Percentiles rank a stretch among this genome's conserved stretches.
phyloP scores from a whole-genome alignment of 2,797 vertebrate genomes.

The Rousettus madagascariensis region DNA sequence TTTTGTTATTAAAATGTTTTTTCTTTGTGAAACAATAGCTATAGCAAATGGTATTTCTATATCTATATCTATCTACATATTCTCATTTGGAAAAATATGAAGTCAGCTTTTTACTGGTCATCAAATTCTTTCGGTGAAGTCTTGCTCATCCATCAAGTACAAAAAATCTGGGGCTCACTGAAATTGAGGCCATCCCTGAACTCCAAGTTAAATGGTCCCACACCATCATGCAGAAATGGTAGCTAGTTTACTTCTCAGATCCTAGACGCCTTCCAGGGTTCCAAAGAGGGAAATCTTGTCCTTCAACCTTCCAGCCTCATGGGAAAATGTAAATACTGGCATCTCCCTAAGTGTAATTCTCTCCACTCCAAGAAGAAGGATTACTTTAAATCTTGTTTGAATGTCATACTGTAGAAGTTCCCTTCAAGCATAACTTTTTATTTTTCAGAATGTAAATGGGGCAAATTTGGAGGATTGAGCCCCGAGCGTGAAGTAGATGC shows the following conservation, averaged over 20 bases:
- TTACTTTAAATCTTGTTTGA: conserved; percentile 51
- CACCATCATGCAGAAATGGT: background rate
- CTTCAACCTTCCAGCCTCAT: background rate
- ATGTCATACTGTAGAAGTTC: conserved; percentile 12
- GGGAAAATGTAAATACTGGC: background rate
- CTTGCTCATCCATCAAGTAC: background rate
- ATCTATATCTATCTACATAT: background rate
- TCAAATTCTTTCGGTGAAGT: background rate
- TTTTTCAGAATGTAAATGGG: background rate
- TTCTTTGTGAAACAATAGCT: background rate
- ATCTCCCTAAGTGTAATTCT: background rate
- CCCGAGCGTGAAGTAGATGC: background rate
- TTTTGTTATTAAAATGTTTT: background rate
- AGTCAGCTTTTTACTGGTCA: background rate
- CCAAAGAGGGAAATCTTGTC: background rate
- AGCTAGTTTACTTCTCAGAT: background rate
- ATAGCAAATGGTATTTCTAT: background rate
- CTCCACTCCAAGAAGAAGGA: background rate
- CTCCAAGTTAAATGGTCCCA: background rate
- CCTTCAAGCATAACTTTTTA: conserved; percentile 41
- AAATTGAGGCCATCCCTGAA: background rate
- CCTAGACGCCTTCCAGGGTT: background rate
- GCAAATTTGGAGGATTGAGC: background rate
- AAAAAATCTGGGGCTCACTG: background rate
- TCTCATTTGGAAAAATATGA: background rate